Evolutionary conservation across 2,888 invertebrate species (phyloP), one percentile per base, ranked within the genome.

Genomic region (Choreutis nemorana): DNA sequence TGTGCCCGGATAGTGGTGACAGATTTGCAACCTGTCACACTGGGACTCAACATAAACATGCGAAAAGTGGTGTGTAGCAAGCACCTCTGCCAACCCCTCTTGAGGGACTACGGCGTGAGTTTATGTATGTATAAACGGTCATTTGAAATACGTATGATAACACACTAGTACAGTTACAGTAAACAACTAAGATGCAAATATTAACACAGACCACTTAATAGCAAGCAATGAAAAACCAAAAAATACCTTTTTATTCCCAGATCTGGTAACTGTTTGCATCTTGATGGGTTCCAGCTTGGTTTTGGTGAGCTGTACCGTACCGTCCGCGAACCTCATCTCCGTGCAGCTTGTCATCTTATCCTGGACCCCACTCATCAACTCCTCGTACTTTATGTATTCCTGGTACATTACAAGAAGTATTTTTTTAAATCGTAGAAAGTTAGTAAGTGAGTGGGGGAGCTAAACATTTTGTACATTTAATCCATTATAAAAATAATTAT

Each of bases 231-330:
- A 10, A 7, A 15, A 4, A 10, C 9, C 9, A 28, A 4, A 14
- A 2, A 3, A 10, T 30, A 90, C 94, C 83, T 94, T 94, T 61
- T 96, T 96, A 58, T 93, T 93, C 12, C 91, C 90, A 12, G 89
- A 85, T 34, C 95, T 73, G n/a, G 85, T 86, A 11, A 84, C 87
- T 4, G 93, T 83, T 9, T 84, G 84, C 72, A 96, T 87, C 43
- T 83, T 85, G 41, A 96, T 86, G 3, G 90, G 87, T 18, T 89
- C 87, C 28, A 94, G 77, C 57, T 87, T 87, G 25, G 87, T 86
- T 52, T 87, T 88, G 42, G 50, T 50, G 11, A 79, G 66, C 21
- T 53, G 40, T 3, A 61, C 44, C 37, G 62, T 64, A 22, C 83
- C 78, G 38, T 81, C 85, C 8, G 71, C 71, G 57, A 60, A 75